Evolutionary conservation across 92 coral and sea anemone genomes (phyloP), one percentile per base, ranked within the genome.

Genomic region (Phenganax subtilis): DNA sequence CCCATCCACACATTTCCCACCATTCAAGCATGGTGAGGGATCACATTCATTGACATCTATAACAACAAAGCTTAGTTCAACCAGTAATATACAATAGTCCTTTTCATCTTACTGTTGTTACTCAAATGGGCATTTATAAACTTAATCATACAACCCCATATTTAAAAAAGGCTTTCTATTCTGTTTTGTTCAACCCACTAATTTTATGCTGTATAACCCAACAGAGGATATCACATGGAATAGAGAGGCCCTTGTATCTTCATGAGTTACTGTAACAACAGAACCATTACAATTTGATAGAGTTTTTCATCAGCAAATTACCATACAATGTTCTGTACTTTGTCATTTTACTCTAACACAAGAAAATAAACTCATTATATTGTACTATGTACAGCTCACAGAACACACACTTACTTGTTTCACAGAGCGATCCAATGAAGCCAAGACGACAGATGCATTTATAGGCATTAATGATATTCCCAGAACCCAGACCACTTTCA

Each of bases 361-460:
- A 20, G 25, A 20, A 20, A 20, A 20, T 20, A 20, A 20, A 20
- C 25, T 20, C 25, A 20, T 20, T 20, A 20, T 20, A 20, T 20
- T 20, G 25, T 20, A 20, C 25, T 31, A 70, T 6, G 54, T 2
- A 14, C 54, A 15, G 55, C 3, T 37, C 47, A 37, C 47, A 37
- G 47, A 1, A 54, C 7, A 8, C 3, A 55, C 57, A 12, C 67
- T 59, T 76, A 76, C 81, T 64, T 30, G 54, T 76, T 29, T 76
- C 81, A 52, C 81, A 76, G n/a, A 76, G 69, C 0, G 70, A 70
- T 30, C 81, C 81, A 31, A 10, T 31, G 64, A 47, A 76, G 8
- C 81, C 81, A 76, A 69, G 55, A 76, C 69, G 81, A 44, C 81
- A 76, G 60, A 58, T 69, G 12, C 81, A 76, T 31, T 76, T 58